phyloP scores from a whole-genome alignment of 2,113 vertebrate species.

The Donacobius atricapilla region DNA sequence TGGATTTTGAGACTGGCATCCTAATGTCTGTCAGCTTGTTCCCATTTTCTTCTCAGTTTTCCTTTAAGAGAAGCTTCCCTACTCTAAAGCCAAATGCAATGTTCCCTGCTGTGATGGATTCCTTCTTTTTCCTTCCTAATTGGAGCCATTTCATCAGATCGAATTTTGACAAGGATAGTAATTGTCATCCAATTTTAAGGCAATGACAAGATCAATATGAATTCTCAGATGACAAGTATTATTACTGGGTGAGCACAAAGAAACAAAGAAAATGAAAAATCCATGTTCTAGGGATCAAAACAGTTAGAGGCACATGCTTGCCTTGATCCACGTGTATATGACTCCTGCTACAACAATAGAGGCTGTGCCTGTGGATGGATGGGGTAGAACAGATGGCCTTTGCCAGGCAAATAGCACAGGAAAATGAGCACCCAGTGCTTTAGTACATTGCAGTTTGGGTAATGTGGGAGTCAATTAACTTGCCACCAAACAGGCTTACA shows the following conservation, averaged over 20 bases:
- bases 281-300: conserved; percentile 52
- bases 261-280: conserved; percentile 63
- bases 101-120: conserved; percentile 60
- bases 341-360: conserved; percentile 45
- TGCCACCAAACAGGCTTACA: conserved; percentile 35
- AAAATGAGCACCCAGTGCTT: conserved; percentile 59
- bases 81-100: background rate
- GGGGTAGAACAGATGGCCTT: conserved; percentile 62
- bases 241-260: conserved; percentile 47
- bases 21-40: background rate
- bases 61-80: conserved; percentile 26
- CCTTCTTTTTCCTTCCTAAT: conserved; percentile 61
- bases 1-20: background rate
- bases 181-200: conserved; percentile 65
- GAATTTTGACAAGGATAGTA: conserved; percentile 68
- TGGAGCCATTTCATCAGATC: conserved; percentile 61
- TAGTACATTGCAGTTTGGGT: background rate
- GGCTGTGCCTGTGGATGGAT: conserved; percentile 26
- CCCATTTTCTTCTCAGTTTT: background rate
- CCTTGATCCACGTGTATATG: conserved; percentile 34
- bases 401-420: conserved; percentile 42
- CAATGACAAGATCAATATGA: conserved; percentile 65
- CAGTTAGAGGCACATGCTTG: conserved; percentile 19
- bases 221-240: conserved; percentile 60
- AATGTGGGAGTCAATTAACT: conserved; percentile 61